A percentile compares a stretch with the other conserved stretches of the same genome.
Evolutionary conservation across 2,797 vertebrate genomes (phyloP).

Genomic region (Hapalemur alaotrensis): DNA sequence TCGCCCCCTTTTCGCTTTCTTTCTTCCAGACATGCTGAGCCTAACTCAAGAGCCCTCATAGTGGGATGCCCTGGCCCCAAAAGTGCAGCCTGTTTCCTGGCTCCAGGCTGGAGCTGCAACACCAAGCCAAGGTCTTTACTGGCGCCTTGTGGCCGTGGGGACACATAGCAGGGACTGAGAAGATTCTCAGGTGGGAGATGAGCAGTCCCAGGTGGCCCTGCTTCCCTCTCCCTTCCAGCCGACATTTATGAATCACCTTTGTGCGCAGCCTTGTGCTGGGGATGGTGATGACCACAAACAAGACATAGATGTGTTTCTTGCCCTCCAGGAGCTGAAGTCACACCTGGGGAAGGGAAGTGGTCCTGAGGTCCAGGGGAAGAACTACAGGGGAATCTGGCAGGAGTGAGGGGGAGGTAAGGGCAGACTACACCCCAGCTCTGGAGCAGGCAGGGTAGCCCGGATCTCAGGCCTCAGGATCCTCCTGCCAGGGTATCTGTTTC

Average conservation of each 20-base stretch:
- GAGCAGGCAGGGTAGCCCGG: not conserved
- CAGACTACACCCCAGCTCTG: not conserved
- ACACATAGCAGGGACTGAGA: slow-evolving; percentile 3
- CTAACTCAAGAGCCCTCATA: not conserved
- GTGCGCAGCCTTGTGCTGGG: not conserved
- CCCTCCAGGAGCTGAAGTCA: not conserved
- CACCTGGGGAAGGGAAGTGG: not conserved
- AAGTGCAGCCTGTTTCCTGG: not conserved
- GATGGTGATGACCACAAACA: not conserved
- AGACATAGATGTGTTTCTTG: not conserved
- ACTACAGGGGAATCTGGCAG: not conserved
- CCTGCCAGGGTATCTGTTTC: not conserved
- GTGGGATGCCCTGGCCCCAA: not conserved
- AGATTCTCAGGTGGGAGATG: not conserved
- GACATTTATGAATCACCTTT: not conserved
- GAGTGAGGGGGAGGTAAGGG: not conserved
- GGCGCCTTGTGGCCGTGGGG: slow-evolving; percentile 50
- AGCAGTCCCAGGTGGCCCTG: not conserved
- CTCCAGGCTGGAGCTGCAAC: not conserved
- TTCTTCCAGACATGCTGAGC: not conserved
- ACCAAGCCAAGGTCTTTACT: slow-evolving; percentile 55
- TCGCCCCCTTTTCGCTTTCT: not conserved
- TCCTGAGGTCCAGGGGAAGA: not conserved
- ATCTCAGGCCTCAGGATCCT: not conserved
- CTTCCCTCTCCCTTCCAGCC: not conserved